Evolutionary conservation across 2,888 invertebrate genomes (phyloP).

Genomic region (Deroplatys truncata): DNA sequence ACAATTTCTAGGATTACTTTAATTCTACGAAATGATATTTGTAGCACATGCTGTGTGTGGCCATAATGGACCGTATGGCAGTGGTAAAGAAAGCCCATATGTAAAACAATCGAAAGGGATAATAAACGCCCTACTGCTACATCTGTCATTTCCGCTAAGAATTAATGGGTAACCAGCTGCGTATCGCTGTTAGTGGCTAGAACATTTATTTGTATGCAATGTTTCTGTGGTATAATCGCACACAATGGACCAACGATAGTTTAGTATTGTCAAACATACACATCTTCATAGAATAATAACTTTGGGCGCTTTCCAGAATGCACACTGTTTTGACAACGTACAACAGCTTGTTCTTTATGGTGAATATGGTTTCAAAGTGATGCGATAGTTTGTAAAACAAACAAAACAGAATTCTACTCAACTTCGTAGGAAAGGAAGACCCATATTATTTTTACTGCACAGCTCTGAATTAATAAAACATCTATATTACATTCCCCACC

Average conservation of each 20-base stretch:
- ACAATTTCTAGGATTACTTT: too few relatives aligned
- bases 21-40: too few relatives aligned
- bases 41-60: background rate
- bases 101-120: background rate
- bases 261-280: background rate
- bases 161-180: background rate
- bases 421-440: too few relatives aligned
- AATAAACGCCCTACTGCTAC: background rate
- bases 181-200: background rate
- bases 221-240: background rate
- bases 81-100: background rate
- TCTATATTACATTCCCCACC: too few relatives aligned
- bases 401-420: too few relatives aligned
- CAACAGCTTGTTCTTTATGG: background rate
- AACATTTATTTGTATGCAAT: background rate
- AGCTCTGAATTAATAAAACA: too few relatives aligned
- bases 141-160: background rate
- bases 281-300: background rate
- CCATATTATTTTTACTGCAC: too few relatives aligned
- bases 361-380: background rate
- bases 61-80: background rate
- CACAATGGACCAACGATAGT: background rate
- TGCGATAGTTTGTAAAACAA: too few relatives aligned
- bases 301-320: background rate
- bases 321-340: background rate